A percentile compares a stretch with the other conserved stretches of the same genome.
These are phyloP conservation scores for Microhierax caerulescens DNA, from an alignment of 2,797 vertebrate genomes.

Conservation along the genomic window DNA sequence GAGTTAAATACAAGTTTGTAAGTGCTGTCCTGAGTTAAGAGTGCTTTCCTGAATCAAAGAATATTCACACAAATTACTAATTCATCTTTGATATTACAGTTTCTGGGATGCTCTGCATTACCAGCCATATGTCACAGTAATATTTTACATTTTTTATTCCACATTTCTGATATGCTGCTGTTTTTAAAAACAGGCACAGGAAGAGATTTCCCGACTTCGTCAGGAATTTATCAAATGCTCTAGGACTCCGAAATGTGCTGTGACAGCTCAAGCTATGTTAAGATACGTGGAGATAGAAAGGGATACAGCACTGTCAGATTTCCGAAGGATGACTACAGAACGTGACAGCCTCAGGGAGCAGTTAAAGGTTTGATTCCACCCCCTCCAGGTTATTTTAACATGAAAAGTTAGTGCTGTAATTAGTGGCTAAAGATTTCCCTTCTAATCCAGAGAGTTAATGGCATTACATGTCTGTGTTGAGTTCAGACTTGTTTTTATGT, in stretches of 20 bases:
- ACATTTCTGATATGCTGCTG: background rate
- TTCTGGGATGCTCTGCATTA: background rate
- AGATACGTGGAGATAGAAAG: slow-evolving; percentile 76
- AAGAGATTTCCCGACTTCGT: slow-evolving; percentile 76
- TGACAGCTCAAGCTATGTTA: slow-evolving; percentile 73
- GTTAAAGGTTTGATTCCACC: slow-evolving; percentile 74
- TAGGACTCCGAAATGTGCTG: slow-evolving; percentile 66
- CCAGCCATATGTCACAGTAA: background rate
- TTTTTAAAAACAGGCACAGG: slow-evolving; percentile 74
- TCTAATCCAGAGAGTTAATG: background rate
- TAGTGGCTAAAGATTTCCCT: background rate
- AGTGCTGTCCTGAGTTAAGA: background rate
- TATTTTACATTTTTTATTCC: background rate
- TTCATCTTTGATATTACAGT: background rate
- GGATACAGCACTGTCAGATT: slow-evolving; percentile 74
- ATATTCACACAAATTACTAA: background rate
- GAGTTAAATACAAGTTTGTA: background rate
- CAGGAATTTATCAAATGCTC: slow-evolving; percentile 74
- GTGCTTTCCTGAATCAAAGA: background rate
- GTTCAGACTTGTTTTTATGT: background rate
- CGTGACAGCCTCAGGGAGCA: slow-evolving; percentile 79
- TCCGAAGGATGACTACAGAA: slow-evolving; percentile 80
- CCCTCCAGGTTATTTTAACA: background rate
- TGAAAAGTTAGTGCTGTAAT: background rate
- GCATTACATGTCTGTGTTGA: background rate